A percentile compares a stretch with the other conserved stretches of the same genome.
These are phyloP conservation scores for Conger conger DNA, from an alignment of 2,113 vertebrate genomes.

Conservation along the genomic window DNA sequence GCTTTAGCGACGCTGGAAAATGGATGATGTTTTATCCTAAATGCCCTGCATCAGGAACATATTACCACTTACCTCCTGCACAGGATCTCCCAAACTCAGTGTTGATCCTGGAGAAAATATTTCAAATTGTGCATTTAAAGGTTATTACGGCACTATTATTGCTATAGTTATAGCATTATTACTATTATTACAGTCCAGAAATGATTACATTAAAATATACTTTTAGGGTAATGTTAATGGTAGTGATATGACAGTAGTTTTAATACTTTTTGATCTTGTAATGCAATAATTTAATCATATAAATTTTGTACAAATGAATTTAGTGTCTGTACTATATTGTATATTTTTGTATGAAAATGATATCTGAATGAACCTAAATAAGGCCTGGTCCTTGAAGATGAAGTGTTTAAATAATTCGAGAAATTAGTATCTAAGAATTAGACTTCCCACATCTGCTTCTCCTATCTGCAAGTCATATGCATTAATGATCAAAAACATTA, in stretches of 20 bases:
- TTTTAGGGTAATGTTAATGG: neutral
- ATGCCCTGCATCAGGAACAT: constrained; percentile 49
- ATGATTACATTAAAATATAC: constrained; percentile 21
- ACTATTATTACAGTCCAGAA: too few relatives aligned
- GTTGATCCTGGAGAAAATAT: constrained; percentile 31
- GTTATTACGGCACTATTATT: constrained; percentile 30
- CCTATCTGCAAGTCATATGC: neutral
- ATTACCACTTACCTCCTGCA: constrained; percentile 42
- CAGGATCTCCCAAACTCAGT: constrained; percentile 27
- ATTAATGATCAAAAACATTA: neutral
- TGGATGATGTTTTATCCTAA: constrained; percentile 41
- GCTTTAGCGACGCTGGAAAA: constrained; percentile 43
- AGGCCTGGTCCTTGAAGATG: too few relatives aligned
- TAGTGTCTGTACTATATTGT: too few relatives aligned
- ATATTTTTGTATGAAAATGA: too few relatives aligned
- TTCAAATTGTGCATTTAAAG: constrained; percentile 30
- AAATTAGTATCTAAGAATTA: too few relatives aligned
- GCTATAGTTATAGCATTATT: neutral
- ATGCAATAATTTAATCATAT: too few relatives aligned
- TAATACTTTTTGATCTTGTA: too few relatives aligned
- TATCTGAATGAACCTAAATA: too few relatives aligned
- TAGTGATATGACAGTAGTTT: too few relatives aligned
- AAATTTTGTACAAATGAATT: too few relatives aligned
- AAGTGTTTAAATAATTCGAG: too few relatives aligned
- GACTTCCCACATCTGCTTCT: too few relatives aligned